Evolutionary conservation across 2,113 vertebrate genomes (phyloP).

Genomic region (Epinephelus fuscoguttatus): DNA sequence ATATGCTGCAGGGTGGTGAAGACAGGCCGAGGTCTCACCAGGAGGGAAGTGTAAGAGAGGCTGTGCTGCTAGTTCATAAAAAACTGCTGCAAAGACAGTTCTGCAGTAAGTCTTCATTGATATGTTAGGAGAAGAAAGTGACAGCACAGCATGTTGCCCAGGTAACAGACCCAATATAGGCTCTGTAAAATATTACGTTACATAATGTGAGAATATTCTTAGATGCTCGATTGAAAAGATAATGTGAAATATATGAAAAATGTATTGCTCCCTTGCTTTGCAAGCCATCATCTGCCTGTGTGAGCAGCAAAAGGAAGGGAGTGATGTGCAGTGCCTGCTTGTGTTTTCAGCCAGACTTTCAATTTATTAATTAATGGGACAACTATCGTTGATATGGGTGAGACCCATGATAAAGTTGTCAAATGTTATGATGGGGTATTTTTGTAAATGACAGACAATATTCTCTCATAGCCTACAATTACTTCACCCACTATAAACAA

Average conservation of each 20-base stretch:
- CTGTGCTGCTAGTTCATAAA: slow-evolving; percentile 35
- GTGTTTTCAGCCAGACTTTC: not conserved
- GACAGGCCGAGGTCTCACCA: slow-evolving; percentile 27
- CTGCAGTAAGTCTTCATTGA: slow-evolving; percentile 21
- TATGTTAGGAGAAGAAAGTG: slow-evolving; percentile 27
- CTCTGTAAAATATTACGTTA: slow-evolving; percentile 10
- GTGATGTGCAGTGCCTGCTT: not conserved
- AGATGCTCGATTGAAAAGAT: slow-evolving; percentile 16
- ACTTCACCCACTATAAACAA: not conserved
- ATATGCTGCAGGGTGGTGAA: slow-evolving; percentile 10
- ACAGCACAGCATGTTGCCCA: slow-evolving; percentile 18
- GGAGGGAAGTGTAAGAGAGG: slow-evolving; percentile 25
- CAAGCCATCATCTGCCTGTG: slow-evolving; percentile 13
- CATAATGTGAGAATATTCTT: slow-evolving; percentile 19
- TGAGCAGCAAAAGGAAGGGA: not conserved
- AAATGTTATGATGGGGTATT: not conserved
- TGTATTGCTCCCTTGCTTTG: not conserved
- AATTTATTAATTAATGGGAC: not conserved
- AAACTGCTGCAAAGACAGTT: slow-evolving; percentile 35
- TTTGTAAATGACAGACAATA: not conserved
- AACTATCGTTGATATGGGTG: not conserved
- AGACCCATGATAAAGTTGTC: not conserved
- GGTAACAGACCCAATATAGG: slow-evolving; percentile 29
- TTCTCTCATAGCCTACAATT: not conserved
- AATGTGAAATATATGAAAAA: slow-evolving; percentile 17